Conservation (phyloP, 2,888 invertebrate genomes). For the Hedya salicella region DNA sequence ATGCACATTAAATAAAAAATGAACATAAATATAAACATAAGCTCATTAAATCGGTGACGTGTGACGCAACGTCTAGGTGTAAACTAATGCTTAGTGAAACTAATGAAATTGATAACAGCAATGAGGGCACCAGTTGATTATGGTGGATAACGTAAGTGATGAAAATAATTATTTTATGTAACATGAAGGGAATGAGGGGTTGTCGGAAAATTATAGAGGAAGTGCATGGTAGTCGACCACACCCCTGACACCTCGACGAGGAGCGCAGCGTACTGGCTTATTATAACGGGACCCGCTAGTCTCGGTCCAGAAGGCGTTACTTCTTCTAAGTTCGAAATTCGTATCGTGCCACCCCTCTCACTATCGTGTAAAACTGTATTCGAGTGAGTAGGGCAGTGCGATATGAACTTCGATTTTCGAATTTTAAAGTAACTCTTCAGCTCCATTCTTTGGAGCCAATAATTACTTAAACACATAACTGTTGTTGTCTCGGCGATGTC, state of each 20-base stretch:
- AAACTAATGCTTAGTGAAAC: conserved; percentile 18
- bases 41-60: no score
- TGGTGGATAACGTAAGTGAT: conserved; percentile 23
- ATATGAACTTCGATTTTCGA: no score
- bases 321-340: no score
- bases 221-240: conserved; percentile 56
- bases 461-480: conserved; percentile 78
- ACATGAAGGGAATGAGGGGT: conserved; percentile 50
- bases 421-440: conserved; percentile 49
- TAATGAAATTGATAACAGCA: conserved; percentile 33
- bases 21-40: no score
- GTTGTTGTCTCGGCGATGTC: conserved; percentile 63
- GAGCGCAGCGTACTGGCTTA: conserved; percentile 60
- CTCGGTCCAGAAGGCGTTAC: no score
- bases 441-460: conserved; percentile 60
- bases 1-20: no score
- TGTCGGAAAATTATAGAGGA: conserved; percentile 75
- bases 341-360: no score
- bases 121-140: conserved; percentile 18
- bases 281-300: conserved; percentile 77
- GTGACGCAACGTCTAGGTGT: no score
- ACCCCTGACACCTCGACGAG: conserved; percentile 72
- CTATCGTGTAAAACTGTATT: no score
- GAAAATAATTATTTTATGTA: conserved; percentile 61
- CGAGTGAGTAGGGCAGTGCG: no score